These are phyloP conservation scores for Drosophila parvula DNA, from an alignment of 1,140 invertebrate genomes.

Conservation along the genomic window DNA sequence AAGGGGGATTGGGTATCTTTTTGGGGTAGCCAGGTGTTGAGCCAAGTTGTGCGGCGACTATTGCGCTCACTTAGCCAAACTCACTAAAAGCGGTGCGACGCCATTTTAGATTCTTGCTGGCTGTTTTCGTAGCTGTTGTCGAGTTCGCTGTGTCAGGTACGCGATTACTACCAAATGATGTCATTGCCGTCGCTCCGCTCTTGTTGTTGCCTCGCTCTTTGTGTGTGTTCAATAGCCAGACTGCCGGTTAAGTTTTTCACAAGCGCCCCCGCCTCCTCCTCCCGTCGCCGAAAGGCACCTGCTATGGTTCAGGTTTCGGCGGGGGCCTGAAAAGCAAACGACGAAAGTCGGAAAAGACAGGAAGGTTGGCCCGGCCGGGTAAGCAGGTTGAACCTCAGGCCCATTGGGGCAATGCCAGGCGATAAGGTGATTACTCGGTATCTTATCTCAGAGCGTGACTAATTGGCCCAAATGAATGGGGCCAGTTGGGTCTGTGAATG, in stretches of 20 bases:
- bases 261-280: constrained; percentile 20
- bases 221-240: constrained; percentile 58
- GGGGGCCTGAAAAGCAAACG: constrained; percentile 44
- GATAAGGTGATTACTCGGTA: constrained; percentile 75
- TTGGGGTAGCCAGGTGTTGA: constrained; percentile 26
- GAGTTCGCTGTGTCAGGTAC: constrained; percentile 48
- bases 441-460: constrained; percentile 75
- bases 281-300: constrained; percentile 53
- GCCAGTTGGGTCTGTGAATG: constrained; percentile 28
- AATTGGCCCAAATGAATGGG: constrained; percentile 70
- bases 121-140: constrained; percentile 59
- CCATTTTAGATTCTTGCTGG: constrained; percentile 66
- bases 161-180: constrained; percentile 68
- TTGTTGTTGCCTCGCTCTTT: constrained; percentile 40
- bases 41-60: constrained; percentile 19
- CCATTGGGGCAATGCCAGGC: constrained; percentile 60
- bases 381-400: constrained; percentile 47
- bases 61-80: constrained; percentile 46
- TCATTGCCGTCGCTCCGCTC: constrained; percentile 59
- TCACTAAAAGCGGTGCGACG: constrained; percentile 47
- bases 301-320: constrained; percentile 43
- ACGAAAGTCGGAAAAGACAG: constrained; percentile 15
- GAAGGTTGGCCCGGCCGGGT: constrained; percentile 20
- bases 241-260: constrained; percentile 53
- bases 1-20: constrained; percentile 12